phyloP scores from a whole-genome alignment of 2,113 vertebrate genomes.

The Dipodomys ordii region DNA sequence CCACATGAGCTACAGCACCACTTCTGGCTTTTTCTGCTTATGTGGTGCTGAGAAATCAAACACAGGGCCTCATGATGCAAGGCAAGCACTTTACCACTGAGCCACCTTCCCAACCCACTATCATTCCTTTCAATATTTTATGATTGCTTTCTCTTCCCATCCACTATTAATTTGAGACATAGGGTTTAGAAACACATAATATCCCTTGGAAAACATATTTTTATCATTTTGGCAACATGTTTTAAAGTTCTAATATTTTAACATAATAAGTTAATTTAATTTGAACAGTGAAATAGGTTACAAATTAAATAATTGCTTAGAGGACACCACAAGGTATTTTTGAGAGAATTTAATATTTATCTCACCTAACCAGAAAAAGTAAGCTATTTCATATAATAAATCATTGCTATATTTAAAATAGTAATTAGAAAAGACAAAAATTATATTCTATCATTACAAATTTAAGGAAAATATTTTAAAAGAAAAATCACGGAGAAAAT shows the following conservation, averaged over 20 bases:
- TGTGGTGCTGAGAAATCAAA: too few species aligned
- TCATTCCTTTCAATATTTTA: too few species aligned
- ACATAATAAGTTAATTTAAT: background rate
- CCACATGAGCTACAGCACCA: too few species aligned
- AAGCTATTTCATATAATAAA: background rate
- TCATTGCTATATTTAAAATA: background rate
- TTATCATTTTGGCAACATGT: background rate
- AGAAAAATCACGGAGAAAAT: background rate
- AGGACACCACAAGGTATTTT: background rate
- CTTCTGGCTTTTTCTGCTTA: too few species aligned
- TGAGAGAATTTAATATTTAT: background rate
- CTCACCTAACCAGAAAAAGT: background rate
- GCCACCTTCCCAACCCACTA: too few species aligned
- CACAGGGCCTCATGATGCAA: too few species aligned
- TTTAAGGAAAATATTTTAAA: background rate
- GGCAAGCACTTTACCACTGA: too few species aligned
- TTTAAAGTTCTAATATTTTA: slow-evolving; percentile 3
- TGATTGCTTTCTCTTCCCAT: too few species aligned
- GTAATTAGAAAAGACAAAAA: background rate
- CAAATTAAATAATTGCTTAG: background rate
- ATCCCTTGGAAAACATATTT: too few species aligned
- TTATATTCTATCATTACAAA: background rate
- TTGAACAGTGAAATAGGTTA: background rate
- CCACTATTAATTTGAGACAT: too few species aligned
- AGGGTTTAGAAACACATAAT: too few species aligned